phyloP scores from a whole-genome alignment of 2,888 invertebrate species.

The Corythucha ciliata region DNA sequence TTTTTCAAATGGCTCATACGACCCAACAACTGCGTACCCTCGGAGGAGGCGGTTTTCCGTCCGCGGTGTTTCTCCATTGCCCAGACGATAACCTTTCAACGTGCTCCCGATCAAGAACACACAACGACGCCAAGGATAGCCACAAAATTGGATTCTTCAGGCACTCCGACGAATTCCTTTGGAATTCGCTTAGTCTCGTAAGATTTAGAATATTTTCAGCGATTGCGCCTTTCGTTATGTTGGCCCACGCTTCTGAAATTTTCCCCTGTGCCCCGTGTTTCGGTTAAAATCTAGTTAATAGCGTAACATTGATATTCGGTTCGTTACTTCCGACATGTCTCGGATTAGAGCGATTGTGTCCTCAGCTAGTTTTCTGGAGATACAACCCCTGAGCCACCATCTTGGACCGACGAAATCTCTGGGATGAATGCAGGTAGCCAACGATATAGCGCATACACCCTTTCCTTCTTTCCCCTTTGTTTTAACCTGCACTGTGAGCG shows the following conservation, averaged over 20 bases:
- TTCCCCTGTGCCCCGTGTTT: constrained; percentile 78
- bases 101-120: constrained; percentile 84
- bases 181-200: constrained; percentile 66
- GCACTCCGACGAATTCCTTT: constrained; percentile 66
- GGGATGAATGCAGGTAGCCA: constrained; percentile 52
- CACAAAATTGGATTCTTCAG: constrained; percentile 77
- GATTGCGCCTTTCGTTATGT: constrained; percentile 76
- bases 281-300: not conserved
- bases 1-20: not conserved
- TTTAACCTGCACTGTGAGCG: constrained; percentile 82
- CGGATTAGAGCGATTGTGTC: constrained; percentile 77
- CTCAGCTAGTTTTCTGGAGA: constrained; percentile 75
- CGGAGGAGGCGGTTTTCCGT: constrained; percentile 38
- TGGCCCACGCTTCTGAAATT: constrained; percentile 74
- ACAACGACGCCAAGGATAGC: constrained; percentile 86
- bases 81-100: constrained; percentile 71
- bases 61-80: constrained; percentile 59
- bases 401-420: constrained; percentile 48
- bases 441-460: constrained; percentile 48
- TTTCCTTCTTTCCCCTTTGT: constrained; percentile 49
- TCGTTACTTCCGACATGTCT: constrained; percentile 80
- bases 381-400: constrained; percentile 84
- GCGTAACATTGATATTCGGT: not conserved
- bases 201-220: constrained; percentile 77
- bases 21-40: constrained; percentile 35